Base-by-base conservation (phyloP, 23 tunicate genomes). In the Ascidia mentula region DNA sequence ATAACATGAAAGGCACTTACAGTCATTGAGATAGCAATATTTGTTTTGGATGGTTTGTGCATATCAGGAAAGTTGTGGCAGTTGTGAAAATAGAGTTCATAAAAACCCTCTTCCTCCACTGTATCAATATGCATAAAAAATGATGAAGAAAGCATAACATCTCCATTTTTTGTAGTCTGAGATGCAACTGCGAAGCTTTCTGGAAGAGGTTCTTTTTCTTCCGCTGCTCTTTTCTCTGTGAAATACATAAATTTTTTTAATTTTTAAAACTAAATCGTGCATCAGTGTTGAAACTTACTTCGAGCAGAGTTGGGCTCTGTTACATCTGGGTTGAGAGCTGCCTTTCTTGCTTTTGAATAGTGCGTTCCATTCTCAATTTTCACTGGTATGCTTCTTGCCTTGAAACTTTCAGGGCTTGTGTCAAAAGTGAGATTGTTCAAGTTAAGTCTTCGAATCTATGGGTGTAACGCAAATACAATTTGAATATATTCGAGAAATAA, bases 51-150 rank as follows among this genome's bases (percentile, higher is more conserved):
- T 6, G 75, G 20, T 15, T 35, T n/a, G 35, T 20, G 6, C 74
- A 22, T 69, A 26, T 18, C 24, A 75, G 30, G 37, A 31, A 32
- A 32, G 80, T 81, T 87, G 15, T 74, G 40, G 77, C 99, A 95
- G 79, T 95, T 90, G 45, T 89, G 95, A 45, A 95, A 89, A 79
- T 85, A 89, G 32, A 95, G 45, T 38, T 89, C 99, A 42, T 95
- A 95, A 72, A 89, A 46, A 18, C 99, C 99, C 13, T 59, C 80
- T 37, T 89, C 86, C 18, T 81, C 85, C 53, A 74, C 97, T 5
- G 72, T 82, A 32, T 87, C 83, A 34, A 92, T 79, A 32, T 39
- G 40, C 40, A 81, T 45, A 39, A 61, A 87, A 35, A 92, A 13
- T 40, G 42, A 32, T 37, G 69, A 70, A 28, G 65, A 53, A 53